phyloP scores from a whole-genome alignment of 2,113 vertebrate genomes.

The Lycocorax pyrrhopterus region DNA sequence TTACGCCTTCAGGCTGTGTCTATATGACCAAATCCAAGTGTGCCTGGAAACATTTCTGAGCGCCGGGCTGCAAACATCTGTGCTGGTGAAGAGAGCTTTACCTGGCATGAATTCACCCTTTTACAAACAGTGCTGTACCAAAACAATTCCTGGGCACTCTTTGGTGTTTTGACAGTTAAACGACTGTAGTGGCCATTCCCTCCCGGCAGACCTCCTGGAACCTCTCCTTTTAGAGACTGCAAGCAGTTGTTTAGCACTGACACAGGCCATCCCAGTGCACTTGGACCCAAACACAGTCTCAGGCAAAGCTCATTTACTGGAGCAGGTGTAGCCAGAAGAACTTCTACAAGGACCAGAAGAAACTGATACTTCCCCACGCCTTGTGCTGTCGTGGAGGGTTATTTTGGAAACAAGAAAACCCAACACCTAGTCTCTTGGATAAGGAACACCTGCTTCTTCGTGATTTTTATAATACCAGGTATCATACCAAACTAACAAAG shows the following conservation, averaged over 20 bases:
- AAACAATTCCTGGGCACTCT: background rate
- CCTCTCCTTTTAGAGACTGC: background rate
- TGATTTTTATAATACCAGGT: background rate
- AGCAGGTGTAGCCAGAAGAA: background rate
- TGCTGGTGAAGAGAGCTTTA: background rate
- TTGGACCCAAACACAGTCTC: background rate
- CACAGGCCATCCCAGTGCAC: background rate
- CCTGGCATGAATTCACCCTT: background rate
- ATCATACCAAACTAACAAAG: background rate
- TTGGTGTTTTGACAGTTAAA: background rate
- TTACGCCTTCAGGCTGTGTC: background rate
- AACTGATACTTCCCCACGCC: background rate
- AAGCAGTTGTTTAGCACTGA: background rate
- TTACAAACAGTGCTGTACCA: background rate
- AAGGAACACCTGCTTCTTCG: background rate
- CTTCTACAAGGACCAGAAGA: background rate
- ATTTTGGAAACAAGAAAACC: background rate
- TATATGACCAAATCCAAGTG: background rate
- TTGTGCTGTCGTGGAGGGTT: background rate
- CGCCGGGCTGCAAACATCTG: fast-evolving
- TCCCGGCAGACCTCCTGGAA: background rate
- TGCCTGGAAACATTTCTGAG: background rate
- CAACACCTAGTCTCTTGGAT: background rate
- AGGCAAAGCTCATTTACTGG: background rate
- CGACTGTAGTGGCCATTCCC: fast-evolving